Base-by-base conservation (phyloP, 92 coral and sea anemone species). In the Epizoanthus ramosus region DNA sequence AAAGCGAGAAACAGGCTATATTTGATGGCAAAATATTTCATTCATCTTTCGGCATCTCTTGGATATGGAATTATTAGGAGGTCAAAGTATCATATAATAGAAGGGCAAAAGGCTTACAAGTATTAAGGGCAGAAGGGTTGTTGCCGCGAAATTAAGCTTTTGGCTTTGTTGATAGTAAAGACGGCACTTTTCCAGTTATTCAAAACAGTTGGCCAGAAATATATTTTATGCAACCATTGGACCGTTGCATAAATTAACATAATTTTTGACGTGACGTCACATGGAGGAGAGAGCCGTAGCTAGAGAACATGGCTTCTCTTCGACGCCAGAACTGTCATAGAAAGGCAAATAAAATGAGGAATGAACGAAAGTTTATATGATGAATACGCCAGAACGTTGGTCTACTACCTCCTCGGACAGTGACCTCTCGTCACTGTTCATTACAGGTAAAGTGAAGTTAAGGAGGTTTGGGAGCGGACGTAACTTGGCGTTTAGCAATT, bases 361-460 rank as follows among this genome's bases (percentile, higher is more conserved):
- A 90, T 66, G 73, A 87, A 88, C 88, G 87, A 68, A 89, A 85
- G 88, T 73, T 71, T 85, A 64, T 79, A 85, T 80, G 71, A 97
- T 97, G 99, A 97, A 93, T 83, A 90, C 90, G 66, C 93, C 99
- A 73, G 99, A 97, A 84, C 90, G 99, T 85, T 97, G 99, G 99
- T 97, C 99, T 60, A 97, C 98, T 68, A 98, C 99, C 87, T 97
- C 99, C 61, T 97, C 99, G 81, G 99, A 97, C 82, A 97, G 99
- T 74, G 99, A 97, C 59, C 88, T 97, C 67, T 97, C 99, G 16
- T 97, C 98, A 76, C 81, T 94, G 64, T 89, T 91, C 59, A 84
- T 86, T 71, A 81, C 95, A 94, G 99, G 99, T 97, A 92, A 73
- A 18, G 45, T 50, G 53, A 67, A 39, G 28, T 47, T 58, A 52